phyloP scores from a whole-genome alignment of 2,888 invertebrate genomes.

The Drosophila trichaetosa region DNA sequence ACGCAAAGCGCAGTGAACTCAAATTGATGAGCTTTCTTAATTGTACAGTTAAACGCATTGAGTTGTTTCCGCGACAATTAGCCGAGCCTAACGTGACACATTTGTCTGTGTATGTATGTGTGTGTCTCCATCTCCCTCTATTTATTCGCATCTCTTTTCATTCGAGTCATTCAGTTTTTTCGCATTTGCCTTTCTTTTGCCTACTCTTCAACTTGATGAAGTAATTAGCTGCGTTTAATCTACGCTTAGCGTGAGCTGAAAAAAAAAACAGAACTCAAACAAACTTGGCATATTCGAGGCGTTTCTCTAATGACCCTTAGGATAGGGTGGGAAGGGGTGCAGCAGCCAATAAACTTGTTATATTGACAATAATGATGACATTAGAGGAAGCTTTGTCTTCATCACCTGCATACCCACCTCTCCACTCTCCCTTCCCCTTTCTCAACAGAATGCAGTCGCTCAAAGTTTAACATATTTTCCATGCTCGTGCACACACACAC shows the following conservation, averaged over 20 bases:
- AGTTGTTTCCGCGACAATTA: constrained; percentile 57
- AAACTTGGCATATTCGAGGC: constrained; percentile 56
- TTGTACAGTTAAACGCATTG: constrained; percentile 22
- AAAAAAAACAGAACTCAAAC: constrained; percentile 40
- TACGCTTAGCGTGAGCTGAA: constrained; percentile 53
- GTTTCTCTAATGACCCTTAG: constrained; percentile 65
- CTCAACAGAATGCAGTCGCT: constrained; percentile 37
- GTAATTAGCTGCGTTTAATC: constrained; percentile 75
- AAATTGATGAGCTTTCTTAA: constrained; percentile 24
- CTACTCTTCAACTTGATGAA: constrained; percentile 68
- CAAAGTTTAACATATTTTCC: constrained; percentile 54
- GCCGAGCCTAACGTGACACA: constrained; percentile 53
- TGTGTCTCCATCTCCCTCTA: constrained; percentile 30
- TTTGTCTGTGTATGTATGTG: constrained; percentile 30
- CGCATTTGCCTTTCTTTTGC: constrained; percentile 29
- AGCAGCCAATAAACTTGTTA: constrained; percentile 74
- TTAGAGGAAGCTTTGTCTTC: constrained; percentile 64
- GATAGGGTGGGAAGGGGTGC: background rate
- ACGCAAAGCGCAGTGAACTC: constrained; percentile 22
- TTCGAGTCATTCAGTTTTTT: constrained; percentile 26
- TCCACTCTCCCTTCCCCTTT: constrained; percentile 28
- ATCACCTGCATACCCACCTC: constrained; percentile 57
- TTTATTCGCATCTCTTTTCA: constrained; percentile 42
- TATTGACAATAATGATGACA: constrained; percentile 77
- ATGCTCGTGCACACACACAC: constrained; percentile 25